Conservation (phyloP, 1,140 invertebrate species). For the Camponotus floridanus region DNA sequence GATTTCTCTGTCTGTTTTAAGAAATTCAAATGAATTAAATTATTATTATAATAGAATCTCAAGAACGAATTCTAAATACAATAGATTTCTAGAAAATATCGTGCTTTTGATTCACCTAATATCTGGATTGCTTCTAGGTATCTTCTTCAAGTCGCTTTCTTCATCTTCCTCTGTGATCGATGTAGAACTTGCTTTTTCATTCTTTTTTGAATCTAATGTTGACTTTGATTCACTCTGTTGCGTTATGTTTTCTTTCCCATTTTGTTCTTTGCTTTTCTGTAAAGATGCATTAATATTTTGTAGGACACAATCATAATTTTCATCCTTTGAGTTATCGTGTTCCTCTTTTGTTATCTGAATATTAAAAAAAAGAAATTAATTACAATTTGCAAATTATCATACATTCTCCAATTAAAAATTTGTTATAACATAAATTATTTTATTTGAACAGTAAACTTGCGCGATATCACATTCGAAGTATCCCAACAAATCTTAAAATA, state of each 20-base stretch:
- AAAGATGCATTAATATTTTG: slow-evolving; percentile 76
- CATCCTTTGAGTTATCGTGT: slow-evolving; percentile 46
- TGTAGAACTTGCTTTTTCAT: slow-evolving; percentile 72
- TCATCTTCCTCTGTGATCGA: slow-evolving; percentile 54
- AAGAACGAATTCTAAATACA: background rate
- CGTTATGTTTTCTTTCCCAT: slow-evolving; percentile 68
- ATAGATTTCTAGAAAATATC: background rate
- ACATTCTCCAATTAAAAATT: background rate
- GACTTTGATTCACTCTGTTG: slow-evolving; percentile 68
- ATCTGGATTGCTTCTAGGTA: slow-evolving; percentile 71
- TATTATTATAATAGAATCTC: too few relatives aligned
- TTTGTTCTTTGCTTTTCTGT: slow-evolving; percentile 60
- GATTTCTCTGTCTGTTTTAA: slow-evolving; percentile 69
- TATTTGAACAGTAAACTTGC: background rate
- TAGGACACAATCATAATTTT: slow-evolving; percentile 75
- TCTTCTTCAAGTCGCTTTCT: slow-evolving; percentile 65
- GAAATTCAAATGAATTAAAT: background rate
- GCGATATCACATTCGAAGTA: background rate
- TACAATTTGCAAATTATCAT: background rate
- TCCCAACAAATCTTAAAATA: background rate
- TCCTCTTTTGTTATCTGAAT: background rate
- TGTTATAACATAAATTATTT: background rate
- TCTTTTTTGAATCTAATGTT: slow-evolving; percentile 68
- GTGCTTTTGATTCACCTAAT: slow-evolving; percentile 64
- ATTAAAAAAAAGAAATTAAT: background rate